These are phyloP conservation scores for Allophyes oxyacanthae DNA, from an alignment of 2,888 invertebrate species.

Conservation along the genomic window DNA sequence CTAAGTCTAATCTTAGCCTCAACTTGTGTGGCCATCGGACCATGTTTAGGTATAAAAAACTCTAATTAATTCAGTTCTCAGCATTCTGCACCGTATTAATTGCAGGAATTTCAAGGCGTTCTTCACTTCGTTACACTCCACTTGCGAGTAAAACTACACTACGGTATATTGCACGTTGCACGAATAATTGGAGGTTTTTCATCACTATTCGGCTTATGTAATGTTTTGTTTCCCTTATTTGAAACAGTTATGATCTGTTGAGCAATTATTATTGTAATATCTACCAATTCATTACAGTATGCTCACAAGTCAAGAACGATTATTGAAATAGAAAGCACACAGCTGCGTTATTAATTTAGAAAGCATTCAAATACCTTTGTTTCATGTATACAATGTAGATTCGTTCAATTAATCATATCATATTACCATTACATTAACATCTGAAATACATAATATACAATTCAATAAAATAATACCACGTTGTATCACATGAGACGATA, in stretches of 20 bases:
- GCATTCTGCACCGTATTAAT: conserved; percentile 38
- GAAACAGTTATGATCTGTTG: conserved; percentile 29
- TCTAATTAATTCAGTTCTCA: conserved; percentile 32
- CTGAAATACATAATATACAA: too few species aligned
- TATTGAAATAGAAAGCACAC: neutral
- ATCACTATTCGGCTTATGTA: conserved; percentile 51
- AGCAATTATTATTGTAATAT: conserved; percentile 30
- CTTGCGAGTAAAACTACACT: conserved; percentile 57
- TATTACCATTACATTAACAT: too few species aligned
- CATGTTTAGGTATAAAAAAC: conserved; percentile 28
- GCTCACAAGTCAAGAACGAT: conserved; percentile 3
- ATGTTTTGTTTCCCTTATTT: conserved; percentile 41
- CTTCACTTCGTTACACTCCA: conserved; percentile 65
- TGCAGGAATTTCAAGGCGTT: conserved; percentile 45
- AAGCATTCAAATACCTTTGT: neutral
- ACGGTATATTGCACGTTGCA: conserved; percentile 53
- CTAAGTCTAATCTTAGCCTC: conserved; percentile 12
- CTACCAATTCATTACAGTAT: conserved; percentile 26
- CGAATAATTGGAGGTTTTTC: conserved; percentile 61
- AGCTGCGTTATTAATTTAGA: neutral
- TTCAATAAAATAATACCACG: too few species aligned
- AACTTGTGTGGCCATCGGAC: conserved; percentile 15
- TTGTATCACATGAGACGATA: neutral
- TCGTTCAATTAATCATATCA: too few species aligned
- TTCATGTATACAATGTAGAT: too few species aligned